phyloP scores from a whole-genome alignment of 2,797 vertebrate species.

The Myripristis murdjan region DNA sequence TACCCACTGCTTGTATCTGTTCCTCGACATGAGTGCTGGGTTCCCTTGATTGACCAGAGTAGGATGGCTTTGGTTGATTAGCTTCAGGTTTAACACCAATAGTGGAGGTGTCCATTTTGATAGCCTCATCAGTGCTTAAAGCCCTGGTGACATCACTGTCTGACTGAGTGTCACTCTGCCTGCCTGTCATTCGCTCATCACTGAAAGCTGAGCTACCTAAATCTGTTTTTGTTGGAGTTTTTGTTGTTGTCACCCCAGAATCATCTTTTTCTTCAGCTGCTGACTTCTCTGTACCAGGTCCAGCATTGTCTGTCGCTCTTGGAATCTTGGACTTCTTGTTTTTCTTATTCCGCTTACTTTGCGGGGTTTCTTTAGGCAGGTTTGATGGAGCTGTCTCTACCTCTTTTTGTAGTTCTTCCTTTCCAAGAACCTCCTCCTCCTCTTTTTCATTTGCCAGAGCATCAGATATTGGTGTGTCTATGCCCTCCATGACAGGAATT shows the following conservation, averaged over 20 bases:
- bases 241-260: conserved; percentile 10
- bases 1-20: neutral
- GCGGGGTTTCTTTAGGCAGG: conserved; percentile 38
- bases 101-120: conserved; percentile 9
- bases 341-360: conserved; percentile 60
- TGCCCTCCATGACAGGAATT: neutral
- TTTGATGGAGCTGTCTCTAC: conserved; percentile 14
- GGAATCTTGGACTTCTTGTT: conserved; percentile 65
- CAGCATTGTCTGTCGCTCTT: conserved; percentile 34
- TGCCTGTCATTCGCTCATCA: conserved; percentile 13
- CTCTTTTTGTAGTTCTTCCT: conserved; percentile 45
- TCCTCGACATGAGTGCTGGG: conserved; percentile 2
- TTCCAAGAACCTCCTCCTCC: neutral
- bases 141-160: conserved; percentile 2
- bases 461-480: neutral
- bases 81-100: conserved; percentile 19
- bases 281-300: conserved; percentile 31
- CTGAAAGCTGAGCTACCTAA: neutral
- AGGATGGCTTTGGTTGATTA: conserved; percentile 21
- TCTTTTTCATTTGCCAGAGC: conserved; percentile 26
- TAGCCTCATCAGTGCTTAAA: conserved; percentile 16
- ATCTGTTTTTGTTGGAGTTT: conserved; percentile 5
- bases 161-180: neutral
- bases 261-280: neutral
- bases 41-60: conserved; percentile 16